Base-by-base conservation (phyloP, 2,888 invertebrate genomes). In the Lasioglossum malachurum region DNA sequence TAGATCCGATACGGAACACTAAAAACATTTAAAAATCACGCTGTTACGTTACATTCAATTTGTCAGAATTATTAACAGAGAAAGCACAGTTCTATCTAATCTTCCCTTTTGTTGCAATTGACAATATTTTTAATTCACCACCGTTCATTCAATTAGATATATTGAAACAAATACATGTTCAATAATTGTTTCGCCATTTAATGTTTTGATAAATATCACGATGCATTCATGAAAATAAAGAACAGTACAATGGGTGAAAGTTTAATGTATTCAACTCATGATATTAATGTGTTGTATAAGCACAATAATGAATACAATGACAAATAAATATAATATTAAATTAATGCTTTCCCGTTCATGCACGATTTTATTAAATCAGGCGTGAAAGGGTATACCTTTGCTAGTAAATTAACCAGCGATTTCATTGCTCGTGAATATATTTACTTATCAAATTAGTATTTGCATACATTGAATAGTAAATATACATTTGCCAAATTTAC, bases 371-470 rank as follows among this genome's bases (percentile, higher is more conserved):
- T 7, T 31, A 31, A 64, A 31, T 64, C 64, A 19, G 31, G 16
- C 31, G 64, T 64, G 64, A 19, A 27, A 64, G 19, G 31, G 16
- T 31, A 16, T 16, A 64, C 16, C 31, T 7, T 64, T 3, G 8
- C 7, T 3, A 31, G 16, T 31, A 16, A 64, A 64, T 64, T 64
- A 64, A 31, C 31, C 16, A 64, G 64, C 64, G 16, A 64, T 64
- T 64, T 16, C 64, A 19, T 64, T 64, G n/a, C 57, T 23, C 7
- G 64, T 64, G 64, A 31, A 31, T 31, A 64, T 31, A 31, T 64
- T n/a, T 82, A 82, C 67, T 73, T 73, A 67, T 73, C 67, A 77
- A 77, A 73, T 76, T 64, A 64, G 16, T 64, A 31, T 64, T 64
- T 64, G 64, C 64, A 31, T 64, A 31, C 64, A 64, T 64, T 64